Evolutionary conservation across 35 echinoderm and acorn worm species (phyloP).

Genomic region (Chiridota heheva): DNA sequence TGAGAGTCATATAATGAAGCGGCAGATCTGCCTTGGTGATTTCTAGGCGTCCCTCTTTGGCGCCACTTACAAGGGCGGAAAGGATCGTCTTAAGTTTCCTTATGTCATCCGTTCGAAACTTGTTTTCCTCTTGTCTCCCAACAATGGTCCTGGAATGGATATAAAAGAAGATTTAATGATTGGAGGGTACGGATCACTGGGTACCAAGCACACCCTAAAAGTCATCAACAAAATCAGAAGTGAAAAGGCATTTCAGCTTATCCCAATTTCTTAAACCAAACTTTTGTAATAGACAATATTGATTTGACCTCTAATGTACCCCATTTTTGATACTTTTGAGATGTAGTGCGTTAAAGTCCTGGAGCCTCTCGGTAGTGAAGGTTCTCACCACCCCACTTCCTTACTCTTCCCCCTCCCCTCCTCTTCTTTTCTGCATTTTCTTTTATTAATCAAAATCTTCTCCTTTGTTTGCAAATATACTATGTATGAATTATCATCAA

Average conservation of each 20-base stretch:
- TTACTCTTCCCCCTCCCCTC: too few species aligned
- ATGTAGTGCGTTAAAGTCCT: too few species aligned
- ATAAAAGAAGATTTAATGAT: neutral
- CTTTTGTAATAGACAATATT: too few species aligned
- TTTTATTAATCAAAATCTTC: too few species aligned
- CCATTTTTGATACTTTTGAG: too few species aligned
- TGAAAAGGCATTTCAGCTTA: neutral
- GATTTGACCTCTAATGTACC: too few species aligned
- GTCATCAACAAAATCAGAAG: neutral
- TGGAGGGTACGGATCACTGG: neutral
- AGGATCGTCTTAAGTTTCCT: slow-evolving; percentile 58
- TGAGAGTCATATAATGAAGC: slow-evolving; percentile 72
- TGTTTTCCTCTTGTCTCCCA: slow-evolving; percentile 43
- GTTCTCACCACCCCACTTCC: too few species aligned
- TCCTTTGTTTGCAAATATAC: too few species aligned
- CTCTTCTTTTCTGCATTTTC: too few species aligned
- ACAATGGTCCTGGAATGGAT: neutral
- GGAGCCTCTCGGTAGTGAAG: too few species aligned
- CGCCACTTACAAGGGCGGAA: slow-evolving; percentile 68
- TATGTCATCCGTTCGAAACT: slow-evolving; percentile 42
- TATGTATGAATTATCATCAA: too few species aligned
- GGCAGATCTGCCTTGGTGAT: slow-evolving; percentile 82
- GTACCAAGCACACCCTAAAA: neutral
- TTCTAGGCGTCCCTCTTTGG: slow-evolving; percentile 63
- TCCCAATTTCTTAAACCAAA: too few species aligned